These are phyloP conservation scores for Oryzaephilus surinamensis DNA, from an alignment of 1,140 invertebrate species.

Conservation along the genomic window DNA sequence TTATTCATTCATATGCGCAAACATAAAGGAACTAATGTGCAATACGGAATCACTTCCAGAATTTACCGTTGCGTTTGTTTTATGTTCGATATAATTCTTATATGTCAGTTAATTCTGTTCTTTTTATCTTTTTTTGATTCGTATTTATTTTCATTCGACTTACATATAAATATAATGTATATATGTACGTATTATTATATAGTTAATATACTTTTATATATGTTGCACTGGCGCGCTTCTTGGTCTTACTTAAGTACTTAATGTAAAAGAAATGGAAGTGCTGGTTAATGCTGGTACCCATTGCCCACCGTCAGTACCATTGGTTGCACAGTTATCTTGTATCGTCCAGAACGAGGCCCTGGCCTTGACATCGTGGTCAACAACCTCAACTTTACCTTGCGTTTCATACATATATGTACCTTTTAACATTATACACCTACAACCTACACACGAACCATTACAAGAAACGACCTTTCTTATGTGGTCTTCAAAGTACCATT, in stretches of 20 bases:
- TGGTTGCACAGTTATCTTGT: constrained; percentile 22
- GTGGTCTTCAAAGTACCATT: no score
- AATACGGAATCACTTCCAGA: constrained; percentile 29
- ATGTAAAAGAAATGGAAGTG: neutral
- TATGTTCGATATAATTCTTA: no score
- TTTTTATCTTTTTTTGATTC: no score
- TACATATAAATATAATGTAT: no score
- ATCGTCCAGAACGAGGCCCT: constrained; percentile 20
- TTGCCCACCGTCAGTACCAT: no score
- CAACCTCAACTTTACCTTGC: constrained; percentile 22
- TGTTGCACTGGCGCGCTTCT: constrained; percentile 7
- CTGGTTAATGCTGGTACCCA: no score
- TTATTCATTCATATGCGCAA: constrained; percentile 23
- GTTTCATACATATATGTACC: constrained; percentile 17
- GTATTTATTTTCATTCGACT: no score
- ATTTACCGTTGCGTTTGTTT: constrained; percentile 29
- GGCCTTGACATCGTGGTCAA: constrained; percentile 30
- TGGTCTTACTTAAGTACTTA: constrained; percentile 6
- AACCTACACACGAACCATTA: constrained; percentile 5
- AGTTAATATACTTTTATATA: no score
- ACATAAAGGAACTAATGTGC: constrained; percentile 20
- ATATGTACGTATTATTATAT: no score
- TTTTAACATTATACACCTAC: constrained; percentile 15
- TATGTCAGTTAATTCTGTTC: no score
- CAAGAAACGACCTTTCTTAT: no score